A percentile compares a stretch with the other conserved stretches of the same genome.
phyloP scores from a whole-genome alignment of 2,888 invertebrate genomes.

The Cristatella mucedo region DNA sequence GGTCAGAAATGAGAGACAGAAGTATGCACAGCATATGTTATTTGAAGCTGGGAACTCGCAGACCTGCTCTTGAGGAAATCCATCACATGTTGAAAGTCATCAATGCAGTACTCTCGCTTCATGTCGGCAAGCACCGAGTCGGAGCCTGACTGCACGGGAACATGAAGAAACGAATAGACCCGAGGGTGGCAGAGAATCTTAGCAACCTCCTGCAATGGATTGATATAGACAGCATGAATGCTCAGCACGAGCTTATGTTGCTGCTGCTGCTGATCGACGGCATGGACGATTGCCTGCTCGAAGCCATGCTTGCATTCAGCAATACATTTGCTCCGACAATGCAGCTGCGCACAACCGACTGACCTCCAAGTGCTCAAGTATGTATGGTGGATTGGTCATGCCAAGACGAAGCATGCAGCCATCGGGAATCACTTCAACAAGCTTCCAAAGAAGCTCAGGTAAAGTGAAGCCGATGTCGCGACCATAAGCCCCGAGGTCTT shows the following conservation, averaged over 20 bases:
- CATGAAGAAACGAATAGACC: conserved; percentile 87
- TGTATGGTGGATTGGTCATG: conserved; percentile 98
- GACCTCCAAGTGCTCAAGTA: conserved; percentile 70
- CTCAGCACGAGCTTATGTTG: too few species aligned
- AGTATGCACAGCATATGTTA: too few species aligned
- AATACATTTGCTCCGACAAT: too few species aligned
- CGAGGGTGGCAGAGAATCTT: conserved; percentile 65
- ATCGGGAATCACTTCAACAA: conserved; percentile 53
- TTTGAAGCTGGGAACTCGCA: too few species aligned
- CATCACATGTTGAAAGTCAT: conserved; percentile 75
- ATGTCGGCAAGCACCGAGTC: conserved; percentile 82
- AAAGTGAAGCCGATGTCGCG: conserved; percentile 75
- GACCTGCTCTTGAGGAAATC: conserved; percentile 59
- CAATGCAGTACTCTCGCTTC: conserved; percentile 81
- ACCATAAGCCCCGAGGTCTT: conserved; percentile 94
- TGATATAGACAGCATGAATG: neutral
- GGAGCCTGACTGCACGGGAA: conserved; percentile 91
- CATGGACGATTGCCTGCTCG: too few species aligned
- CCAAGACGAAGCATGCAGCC: conserved; percentile 55
- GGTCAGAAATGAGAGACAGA: too few species aligned
- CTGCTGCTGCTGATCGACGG: too few species aligned
- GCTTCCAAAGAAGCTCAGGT: conserved; percentile 64
- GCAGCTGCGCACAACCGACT: conserved; percentile 1
- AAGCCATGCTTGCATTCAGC: conserved; percentile 7
- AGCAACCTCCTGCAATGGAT: conserved; percentile 51